Percentiles rank a stretch among this genome's conserved stretches.
Evolutionary conservation across 2,888 invertebrate genomes (phyloP).

Genomic region (Trimorus sp.): DNA sequence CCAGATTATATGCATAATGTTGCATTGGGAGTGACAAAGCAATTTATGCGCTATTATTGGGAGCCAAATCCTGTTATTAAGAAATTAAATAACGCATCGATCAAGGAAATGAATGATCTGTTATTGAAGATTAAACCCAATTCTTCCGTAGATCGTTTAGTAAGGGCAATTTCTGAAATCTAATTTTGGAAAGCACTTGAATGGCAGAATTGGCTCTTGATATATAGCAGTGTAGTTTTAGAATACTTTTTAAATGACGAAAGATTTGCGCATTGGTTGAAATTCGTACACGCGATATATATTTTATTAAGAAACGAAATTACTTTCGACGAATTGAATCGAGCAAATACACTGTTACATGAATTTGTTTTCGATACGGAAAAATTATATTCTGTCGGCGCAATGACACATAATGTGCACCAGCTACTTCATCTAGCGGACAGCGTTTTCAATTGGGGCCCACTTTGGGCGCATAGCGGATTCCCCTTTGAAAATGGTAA

Average conservation of each 20-base stretch:
- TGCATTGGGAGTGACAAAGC: too few relatives aligned
- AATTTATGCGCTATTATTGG: too few relatives aligned
- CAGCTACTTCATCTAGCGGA: conserved; percentile 34
- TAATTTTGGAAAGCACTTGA: conserved; percentile 44
- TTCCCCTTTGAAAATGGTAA: conserved; percentile 36
- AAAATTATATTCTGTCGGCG: conserved; percentile 16
- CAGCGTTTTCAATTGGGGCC: conserved; percentile 51
- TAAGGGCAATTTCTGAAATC: conserved; percentile 29
- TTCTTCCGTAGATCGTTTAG: conserved; percentile 41
- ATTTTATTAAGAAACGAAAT: conserved; percentile 25
- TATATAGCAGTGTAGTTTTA: too few relatives aligned
- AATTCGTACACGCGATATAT: conserved; percentile 22
- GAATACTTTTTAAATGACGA: conserved; percentile 7
- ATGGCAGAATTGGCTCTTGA: conserved; percentile 44
- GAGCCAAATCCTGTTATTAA: neutral
- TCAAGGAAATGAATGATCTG: neutral
- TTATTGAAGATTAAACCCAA: conserved; percentile 6
- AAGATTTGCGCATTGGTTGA: conserved; percentile 17
- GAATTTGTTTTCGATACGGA: conserved; percentile 24
- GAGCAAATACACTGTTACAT: conserved; percentile 29
- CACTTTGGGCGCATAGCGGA: conserved; percentile 37
- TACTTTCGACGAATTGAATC: conserved; percentile 21
- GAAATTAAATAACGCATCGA: too few relatives aligned
- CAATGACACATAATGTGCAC: conserved; percentile 49
- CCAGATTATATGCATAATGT: conserved; percentile 56